These are phyloP conservation scores for Epistrophe grossulariae DNA, from an alignment of 2,888 invertebrate species.

Conservation along the genomic window DNA sequence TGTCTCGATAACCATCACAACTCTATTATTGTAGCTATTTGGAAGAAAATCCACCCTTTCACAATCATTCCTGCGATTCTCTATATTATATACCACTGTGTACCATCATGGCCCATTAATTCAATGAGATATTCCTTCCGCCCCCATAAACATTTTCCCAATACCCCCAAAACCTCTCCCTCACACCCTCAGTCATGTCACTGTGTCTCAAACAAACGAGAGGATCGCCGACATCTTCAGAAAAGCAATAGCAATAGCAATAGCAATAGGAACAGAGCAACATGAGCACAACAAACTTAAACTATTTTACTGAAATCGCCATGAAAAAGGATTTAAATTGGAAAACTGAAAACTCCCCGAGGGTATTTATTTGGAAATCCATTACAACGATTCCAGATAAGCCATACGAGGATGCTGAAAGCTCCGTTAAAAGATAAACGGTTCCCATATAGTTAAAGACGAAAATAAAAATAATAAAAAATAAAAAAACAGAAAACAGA, in stretches of 20 bases:
- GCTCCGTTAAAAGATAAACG: slow-evolving; percentile 68
- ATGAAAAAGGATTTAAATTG: slow-evolving; percentile 75
- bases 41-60: slow-evolving; percentile 21
- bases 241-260: not conserved
- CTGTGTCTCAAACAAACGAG: slow-evolving; percentile 41
- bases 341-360: slow-evolving; percentile 74
- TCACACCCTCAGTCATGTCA: slow-evolving; percentile 32
- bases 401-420: slow-evolving; percentile 72
- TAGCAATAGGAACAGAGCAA: not conserved
- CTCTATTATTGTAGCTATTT: slow-evolving; percentile 56
- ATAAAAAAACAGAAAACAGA: no score
- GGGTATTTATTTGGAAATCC: slow-evolving; percentile 76
- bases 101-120: slow-evolving; percentile 52
- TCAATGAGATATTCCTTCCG: slow-evolving; percentile 28
- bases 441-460: slow-evolving; percentile 22
- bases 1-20: slow-evolving; percentile 65
- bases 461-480: slow-evolving; percentile 22
- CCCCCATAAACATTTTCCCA: not conserved
- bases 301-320: slow-evolving; percentile 73
- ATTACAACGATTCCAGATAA: slow-evolving; percentile 74
- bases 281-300: slow-evolving; percentile 69
- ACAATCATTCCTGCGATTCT: not conserved
- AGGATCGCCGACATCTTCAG: not conserved
- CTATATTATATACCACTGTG: not conserved
- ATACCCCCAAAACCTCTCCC: not conserved